A percentile compares a stretch with the other conserved stretches of the same genome.
These are phyloP conservation scores for Chamaetylas fuelleborni DNA, from an alignment of 2,113 vertebrate species.

Conservation along the genomic window DNA sequence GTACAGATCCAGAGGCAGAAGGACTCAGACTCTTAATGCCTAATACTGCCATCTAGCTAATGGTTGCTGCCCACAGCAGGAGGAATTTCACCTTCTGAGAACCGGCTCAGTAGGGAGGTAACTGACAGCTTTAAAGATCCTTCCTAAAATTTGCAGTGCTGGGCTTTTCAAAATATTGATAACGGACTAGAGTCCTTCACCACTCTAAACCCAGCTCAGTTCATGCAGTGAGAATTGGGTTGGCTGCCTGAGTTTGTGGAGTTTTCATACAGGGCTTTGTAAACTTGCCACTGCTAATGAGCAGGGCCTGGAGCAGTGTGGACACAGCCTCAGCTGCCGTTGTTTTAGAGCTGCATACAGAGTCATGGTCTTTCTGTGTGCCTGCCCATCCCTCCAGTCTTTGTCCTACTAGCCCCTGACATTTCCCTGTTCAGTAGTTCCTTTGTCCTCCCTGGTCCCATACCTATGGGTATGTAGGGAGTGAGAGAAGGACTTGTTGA, in stretches of 20 bases:
- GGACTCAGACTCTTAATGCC: neutral
- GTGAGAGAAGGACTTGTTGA: neutral
- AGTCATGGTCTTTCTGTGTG: neutral
- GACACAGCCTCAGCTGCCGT: neutral
- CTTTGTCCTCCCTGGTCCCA: accelerated
- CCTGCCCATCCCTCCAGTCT: neutral
- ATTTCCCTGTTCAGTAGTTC: neutral
- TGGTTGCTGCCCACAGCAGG: neutral
- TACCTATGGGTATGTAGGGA: accelerated
- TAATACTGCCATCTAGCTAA: neutral
- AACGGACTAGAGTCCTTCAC: neutral
- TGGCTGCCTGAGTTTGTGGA: neutral
- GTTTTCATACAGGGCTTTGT: neutral
- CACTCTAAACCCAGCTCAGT: neutral
- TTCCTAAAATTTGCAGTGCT: neutral
- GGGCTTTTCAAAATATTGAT: neutral
- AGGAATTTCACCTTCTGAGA: neutral
- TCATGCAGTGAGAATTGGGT: neutral
- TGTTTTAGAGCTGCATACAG: neutral
- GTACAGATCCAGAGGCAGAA: neutral
- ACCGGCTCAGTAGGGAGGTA: neutral
- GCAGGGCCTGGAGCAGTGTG: neutral
- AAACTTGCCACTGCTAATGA: neutral
- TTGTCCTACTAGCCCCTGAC: neutral
- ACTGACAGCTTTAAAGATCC: neutral